These are phyloP conservation scores for Drosophila arizonae DNA, from an alignment of 1,140 invertebrate species.

Conservation along the genomic window DNA sequence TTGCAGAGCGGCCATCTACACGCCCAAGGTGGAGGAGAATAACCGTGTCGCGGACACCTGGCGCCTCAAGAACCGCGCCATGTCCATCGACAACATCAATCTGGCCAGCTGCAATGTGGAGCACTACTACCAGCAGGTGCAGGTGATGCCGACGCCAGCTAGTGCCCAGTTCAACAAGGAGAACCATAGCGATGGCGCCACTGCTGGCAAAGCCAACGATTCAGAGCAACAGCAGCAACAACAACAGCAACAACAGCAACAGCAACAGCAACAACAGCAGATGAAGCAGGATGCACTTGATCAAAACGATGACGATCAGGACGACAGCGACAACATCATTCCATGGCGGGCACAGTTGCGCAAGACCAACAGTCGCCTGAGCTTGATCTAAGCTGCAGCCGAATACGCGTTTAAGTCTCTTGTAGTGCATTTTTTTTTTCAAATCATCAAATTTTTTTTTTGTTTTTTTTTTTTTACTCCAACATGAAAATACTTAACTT, in stretches of 20 bases:
- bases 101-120: slow-evolving; percentile 65
- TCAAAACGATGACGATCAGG: slow-evolving; percentile 82
- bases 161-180: slow-evolving; percentile 81
- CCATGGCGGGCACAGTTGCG: slow-evolving; percentile 93
- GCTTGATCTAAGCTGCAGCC: slow-evolving; percentile 53
- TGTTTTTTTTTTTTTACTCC: slow-evolving; percentile 16
- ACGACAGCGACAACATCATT: slow-evolving; percentile 89
- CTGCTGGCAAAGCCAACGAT: slow-evolving; percentile 33
- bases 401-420: slow-evolving; percentile 24
- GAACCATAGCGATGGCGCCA: slow-evolving; percentile 67
- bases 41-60: slow-evolving; percentile 84
- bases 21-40: slow-evolving; percentile 86
- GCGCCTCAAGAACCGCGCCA: slow-evolving; percentile 84
- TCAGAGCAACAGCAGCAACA: slow-evolving; percentile 29
- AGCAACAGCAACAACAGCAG: neutral
- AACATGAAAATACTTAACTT: slow-evolving; percentile 26
- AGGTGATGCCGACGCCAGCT: slow-evolving; percentile 39
- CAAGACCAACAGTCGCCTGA: slow-evolving; percentile 90
- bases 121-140: slow-evolving; percentile 79
- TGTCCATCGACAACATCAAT: slow-evolving; percentile 85
- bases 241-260: slow-evolving; percentile 8
- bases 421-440: slow-evolving; percentile 62
- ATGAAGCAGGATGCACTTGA: slow-evolving; percentile 30
- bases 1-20: slow-evolving; percentile 86
- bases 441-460: slow-evolving; percentile 16